Evolutionary conservation across 1,140 invertebrate genomes (phyloP).

Genomic region (Eupeodes corollae): DNA sequence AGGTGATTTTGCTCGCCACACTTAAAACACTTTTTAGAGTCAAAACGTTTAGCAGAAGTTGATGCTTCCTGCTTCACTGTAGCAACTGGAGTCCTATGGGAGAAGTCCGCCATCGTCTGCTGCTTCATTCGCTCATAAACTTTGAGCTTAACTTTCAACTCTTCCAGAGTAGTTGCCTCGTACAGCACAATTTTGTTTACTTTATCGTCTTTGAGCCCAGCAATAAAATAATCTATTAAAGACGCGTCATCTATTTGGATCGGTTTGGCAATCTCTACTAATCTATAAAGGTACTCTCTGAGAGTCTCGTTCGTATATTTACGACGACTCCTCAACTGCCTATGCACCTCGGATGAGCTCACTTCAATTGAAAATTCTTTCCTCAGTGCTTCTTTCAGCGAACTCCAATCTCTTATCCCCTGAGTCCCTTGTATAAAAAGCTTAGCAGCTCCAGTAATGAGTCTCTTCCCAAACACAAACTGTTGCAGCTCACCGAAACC

Average conservation of each 20-base stretch:
- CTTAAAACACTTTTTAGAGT: too few relatives aligned
- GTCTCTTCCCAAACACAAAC: too few relatives aligned
- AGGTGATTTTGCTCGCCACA: too few relatives aligned
- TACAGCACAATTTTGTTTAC: too few relatives aligned
- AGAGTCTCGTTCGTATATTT: neutral
- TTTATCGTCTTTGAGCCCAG: neutral
- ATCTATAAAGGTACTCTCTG: neutral
- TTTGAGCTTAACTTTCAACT: too few relatives aligned
- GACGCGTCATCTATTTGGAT: neutral
- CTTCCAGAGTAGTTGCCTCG: too few relatives aligned
- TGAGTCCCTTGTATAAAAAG: too few relatives aligned
- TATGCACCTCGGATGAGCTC: slow-evolving; percentile 4
- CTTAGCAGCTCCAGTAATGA: too few relatives aligned
- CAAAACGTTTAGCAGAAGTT: too few relatives aligned
- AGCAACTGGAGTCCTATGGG: neutral
- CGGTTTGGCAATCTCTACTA: neutral
- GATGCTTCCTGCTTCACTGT: neutral
- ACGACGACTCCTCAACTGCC: neutral
- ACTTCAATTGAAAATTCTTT: slow-evolving; percentile 4
- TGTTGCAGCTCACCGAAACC: too few relatives aligned
- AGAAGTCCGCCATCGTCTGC: neutral
- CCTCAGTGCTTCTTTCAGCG: neutral
- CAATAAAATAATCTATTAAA: neutral
- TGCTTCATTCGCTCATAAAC: too few relatives aligned
- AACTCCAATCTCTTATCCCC: slow-evolving; percentile 4